Base-by-base conservation (phyloP, 2,113 vertebrate species). In the Eolophus roseicapilla region DNA sequence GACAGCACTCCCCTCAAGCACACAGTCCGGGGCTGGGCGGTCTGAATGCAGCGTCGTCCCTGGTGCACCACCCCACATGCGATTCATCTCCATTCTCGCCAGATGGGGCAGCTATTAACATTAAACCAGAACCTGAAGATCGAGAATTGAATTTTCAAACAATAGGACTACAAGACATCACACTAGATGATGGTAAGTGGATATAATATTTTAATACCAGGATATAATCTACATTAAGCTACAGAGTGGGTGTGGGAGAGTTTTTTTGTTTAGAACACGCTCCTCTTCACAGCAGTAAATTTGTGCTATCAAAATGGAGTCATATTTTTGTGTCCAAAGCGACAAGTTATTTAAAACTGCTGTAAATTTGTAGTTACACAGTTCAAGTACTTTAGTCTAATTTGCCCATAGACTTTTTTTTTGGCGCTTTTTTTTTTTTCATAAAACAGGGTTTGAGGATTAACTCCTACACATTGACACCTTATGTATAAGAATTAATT, bases 161-260 rank as follows among this genome's bases (percentile, higher is more conserved):
- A 35, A 99, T 99, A 55, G 99, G 99, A 96, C 98, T 99, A 57
- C 99, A 99, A 96, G 99, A 99, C 98, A 99, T 99, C 97, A 99
- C 99, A 3, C 98, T 99, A 97, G 99, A 99, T 94, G 99, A 99
- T 95, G 99, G 99, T 99, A 98, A 99, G 98, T 96, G 35, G 33
- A n/a, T 84, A 3, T 23, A 43, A 4, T 24, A 6, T 44, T 80
- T 75, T 67, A 55, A 4, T 76, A 29, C 11, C 46, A n/a, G 37
- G 37, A 17, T 83, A 31, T 31, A 74, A 49, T 44, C 12, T 18
- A 9, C 33, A 1, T 31, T 53, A 17, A 68, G n/a, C 11, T 64
- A 46, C 25, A 14, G 1, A 28, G 47, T 13, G 17, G 39, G 18
- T 49, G 19, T 18, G 76, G n/a, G 69, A 43, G 39, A 27, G 9